A percentile compares a stretch with the other conserved stretches of the same genome.
Evolutionary conservation across 1,140 invertebrate species (phyloP).

Genomic region (Popillia japonica): DNA sequence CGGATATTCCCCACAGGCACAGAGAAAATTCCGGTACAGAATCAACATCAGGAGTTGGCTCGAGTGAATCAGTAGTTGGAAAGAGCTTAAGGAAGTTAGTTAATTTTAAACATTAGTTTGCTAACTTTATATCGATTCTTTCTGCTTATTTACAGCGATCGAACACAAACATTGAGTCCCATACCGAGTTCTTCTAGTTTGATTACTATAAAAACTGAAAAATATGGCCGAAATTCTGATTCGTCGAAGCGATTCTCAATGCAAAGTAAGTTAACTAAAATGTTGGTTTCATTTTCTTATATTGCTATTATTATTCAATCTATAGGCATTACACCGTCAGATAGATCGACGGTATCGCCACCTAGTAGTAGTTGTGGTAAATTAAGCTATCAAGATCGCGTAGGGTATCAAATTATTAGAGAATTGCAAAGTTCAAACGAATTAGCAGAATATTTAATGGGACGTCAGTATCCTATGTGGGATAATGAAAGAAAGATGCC

Average conservation of each 20-base stretch:
- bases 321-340: constrained; percentile 47
- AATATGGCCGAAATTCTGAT: constrained; percentile 59
- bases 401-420: constrained; percentile 81
- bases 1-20: constrained; percentile 58
- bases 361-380: constrained; percentile 63
- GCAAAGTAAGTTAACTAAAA: constrained; percentile 61
- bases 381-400: constrained; percentile 75
- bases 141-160: constrained; percentile 41
- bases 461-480: constrained; percentile 29
- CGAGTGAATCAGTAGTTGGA: constrained; percentile 74
- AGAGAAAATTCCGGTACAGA: constrained; percentile 71
- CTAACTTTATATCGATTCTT: not conserved
- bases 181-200: constrained; percentile 80
- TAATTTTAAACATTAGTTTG: not conserved
- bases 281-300: not conserved
- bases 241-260: constrained; percentile 63
- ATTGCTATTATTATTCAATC: constrained; percentile 25
- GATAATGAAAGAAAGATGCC: constrained; percentile 30
- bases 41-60: constrained; percentile 80
- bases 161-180: constrained; percentile 73
- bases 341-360: constrained; percentile 54
- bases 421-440: constrained; percentile 64
- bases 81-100: constrained; percentile 65
- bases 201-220: constrained; percentile 56
- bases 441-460: constrained; percentile 35